Percentiles rank a stretch among this genome's conserved stretches.
phyloP scores from a whole-genome alignment of 2,888 invertebrate genomes.

The Lasioglossum leucozonium region DNA sequence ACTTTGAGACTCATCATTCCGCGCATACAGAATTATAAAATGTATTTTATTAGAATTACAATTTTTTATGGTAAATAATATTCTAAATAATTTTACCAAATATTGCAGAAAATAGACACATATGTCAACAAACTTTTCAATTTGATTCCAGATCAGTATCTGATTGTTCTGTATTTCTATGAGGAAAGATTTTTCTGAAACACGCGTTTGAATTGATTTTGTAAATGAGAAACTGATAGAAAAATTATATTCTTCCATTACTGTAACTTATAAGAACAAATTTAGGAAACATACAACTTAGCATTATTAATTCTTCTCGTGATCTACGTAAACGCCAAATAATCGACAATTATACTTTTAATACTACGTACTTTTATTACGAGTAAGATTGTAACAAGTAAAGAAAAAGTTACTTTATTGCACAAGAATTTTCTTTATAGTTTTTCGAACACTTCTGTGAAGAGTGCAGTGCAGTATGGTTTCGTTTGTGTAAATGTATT shows the following conservation, averaged over 20 bases:
- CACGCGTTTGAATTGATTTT: not conserved
- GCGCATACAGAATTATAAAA: conserved; percentile 87
- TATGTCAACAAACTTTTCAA: conserved; percentile 3
- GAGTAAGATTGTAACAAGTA: not conserved
- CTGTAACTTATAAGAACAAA: conserved; percentile 4
- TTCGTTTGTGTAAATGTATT: conserved; percentile 51
- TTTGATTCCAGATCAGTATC: conserved; percentile 40
- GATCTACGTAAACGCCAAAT: conserved; percentile 13
- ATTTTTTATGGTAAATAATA: conserved; percentile 40
- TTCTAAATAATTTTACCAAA: not conserved
- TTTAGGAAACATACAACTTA: conserved; percentile 8
- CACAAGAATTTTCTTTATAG: not conserved
- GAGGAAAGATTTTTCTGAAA: conserved; percentile 13
- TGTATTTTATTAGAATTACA: conserved; percentile 42
- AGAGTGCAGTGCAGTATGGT: conserved; percentile 22
- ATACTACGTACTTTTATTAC: conserved; percentile 27
- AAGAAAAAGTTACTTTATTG: conserved; percentile 12
- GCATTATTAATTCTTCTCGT: conserved; percentile 15
- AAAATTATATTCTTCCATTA: conserved; percentile 26
- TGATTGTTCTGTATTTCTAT: conserved; percentile 26
- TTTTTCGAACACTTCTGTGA: conserved; percentile 19
- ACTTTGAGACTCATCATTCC: conserved; percentile 87
- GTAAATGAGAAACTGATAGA: not conserved
- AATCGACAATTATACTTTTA: conserved; percentile 22
- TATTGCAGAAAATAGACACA: not conserved